Conservation (phyloP, 2,888 invertebrate genomes). For the Nematopogon swammerdamellus region DNA sequence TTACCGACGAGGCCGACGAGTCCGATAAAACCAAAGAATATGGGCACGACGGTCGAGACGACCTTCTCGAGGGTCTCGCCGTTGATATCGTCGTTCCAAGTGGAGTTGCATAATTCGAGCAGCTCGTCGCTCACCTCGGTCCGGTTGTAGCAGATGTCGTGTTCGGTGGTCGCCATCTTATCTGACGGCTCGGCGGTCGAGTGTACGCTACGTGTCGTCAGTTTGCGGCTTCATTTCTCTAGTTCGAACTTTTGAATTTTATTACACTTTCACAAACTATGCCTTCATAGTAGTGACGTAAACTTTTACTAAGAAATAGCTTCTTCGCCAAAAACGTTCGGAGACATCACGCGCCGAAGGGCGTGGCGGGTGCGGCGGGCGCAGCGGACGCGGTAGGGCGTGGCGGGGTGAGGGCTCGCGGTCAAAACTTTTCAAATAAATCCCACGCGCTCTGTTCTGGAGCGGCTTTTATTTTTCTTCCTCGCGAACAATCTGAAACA, state of each 20-base stretch:
- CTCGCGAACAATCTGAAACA: not conserved
- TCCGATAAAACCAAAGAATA: constrained; percentile 83
- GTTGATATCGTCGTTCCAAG: constrained; percentile 17
- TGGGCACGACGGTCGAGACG: constrained; percentile 70
- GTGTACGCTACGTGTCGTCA: not conserved
- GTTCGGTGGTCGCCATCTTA: not conserved
- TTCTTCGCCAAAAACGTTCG: too few relatives aligned
- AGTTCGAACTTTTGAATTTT: not conserved
- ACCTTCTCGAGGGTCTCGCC: constrained; percentile 59
- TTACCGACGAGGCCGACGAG: constrained; percentile 88
- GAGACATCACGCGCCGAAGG: too few relatives aligned
- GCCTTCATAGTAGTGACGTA: too few relatives aligned
- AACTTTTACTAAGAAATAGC: too few relatives aligned
- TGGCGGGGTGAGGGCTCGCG: too few relatives aligned
- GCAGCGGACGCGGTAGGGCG: too few relatives aligned
- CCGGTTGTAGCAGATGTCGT: not conserved
- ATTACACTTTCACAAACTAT: too few relatives aligned
- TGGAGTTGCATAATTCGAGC: not conserved
- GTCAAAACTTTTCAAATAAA: not conserved
- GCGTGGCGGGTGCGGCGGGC: too few relatives aligned
- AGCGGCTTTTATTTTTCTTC: not conserved
- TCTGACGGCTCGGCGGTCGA: too few relatives aligned
- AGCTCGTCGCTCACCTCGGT: not conserved
- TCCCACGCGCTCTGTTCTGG: not conserved
- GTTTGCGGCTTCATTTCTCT: not conserved